A percentile compares a stretch with the other conserved stretches of the same genome.
Evolutionary conservation across 2,797 vertebrate species (phyloP).

Genomic region (Gymnothorax javanicus): DNA sequence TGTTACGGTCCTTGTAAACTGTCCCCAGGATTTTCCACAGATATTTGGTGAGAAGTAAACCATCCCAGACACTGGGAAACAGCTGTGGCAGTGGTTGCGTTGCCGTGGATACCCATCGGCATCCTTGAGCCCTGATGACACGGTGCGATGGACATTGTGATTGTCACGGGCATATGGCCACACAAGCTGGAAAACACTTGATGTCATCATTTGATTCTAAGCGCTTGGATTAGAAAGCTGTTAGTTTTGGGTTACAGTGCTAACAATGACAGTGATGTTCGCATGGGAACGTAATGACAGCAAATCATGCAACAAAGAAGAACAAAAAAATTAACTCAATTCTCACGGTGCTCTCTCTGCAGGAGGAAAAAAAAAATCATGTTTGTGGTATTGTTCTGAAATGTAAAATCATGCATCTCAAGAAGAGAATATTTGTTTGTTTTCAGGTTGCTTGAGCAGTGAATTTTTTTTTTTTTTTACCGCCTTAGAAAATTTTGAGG

Average conservation of each 20-base stretch:
- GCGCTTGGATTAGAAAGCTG: neutral
- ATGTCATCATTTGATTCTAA: neutral
- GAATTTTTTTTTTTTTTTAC: too few relatives aligned
- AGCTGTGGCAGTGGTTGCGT: neutral
- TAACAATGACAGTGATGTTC: neutral
- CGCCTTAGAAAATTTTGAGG: too few relatives aligned
- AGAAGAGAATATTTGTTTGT: too few relatives aligned
- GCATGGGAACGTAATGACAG: neutral
- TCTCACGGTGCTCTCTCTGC: neutral
- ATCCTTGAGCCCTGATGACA: neutral
- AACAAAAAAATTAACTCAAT: neutral
- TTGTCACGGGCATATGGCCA: neutral
- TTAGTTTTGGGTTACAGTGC: neutral
- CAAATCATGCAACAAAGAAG: neutral
- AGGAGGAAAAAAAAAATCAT: too few relatives aligned
- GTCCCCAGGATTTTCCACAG: neutral
- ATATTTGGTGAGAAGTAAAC: neutral
- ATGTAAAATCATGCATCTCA: too few relatives aligned
- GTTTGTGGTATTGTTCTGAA: too few relatives aligned
- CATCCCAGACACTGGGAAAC: too few relatives aligned
- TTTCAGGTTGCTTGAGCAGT: too few relatives aligned
- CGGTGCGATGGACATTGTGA: neutral
- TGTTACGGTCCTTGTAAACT: neutral
- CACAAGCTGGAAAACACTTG: neutral
- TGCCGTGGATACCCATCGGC: slow-evolving; percentile 22